A percentile compares a stretch with the other conserved stretches of the same genome.
Conservation (phyloP, 1,140 invertebrate species). For the Micrasema minimum region DNA sequence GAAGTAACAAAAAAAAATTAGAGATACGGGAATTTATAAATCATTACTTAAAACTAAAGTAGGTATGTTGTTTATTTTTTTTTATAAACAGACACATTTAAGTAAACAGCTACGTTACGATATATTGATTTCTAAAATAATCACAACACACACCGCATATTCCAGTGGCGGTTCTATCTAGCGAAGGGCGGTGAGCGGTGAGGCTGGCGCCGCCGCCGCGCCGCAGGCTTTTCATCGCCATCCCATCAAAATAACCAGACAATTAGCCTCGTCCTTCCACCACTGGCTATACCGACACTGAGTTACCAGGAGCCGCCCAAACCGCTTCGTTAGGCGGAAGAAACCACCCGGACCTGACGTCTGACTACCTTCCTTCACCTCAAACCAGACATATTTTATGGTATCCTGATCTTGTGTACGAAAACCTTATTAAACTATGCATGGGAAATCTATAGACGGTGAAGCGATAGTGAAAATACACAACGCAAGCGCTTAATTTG, state of each 20-base stretch:
- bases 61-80: too few relatives aligned
- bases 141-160: constrained; percentile 18
- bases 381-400: background rate
- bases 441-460: too few relatives aligned
- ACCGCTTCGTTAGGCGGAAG: constrained; percentile 45
- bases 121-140: background rate
- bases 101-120: too few relatives aligned
- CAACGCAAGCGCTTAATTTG: too few relatives aligned
- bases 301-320: constrained; percentile 1
- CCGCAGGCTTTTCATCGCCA: constrained; percentile 35
- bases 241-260: constrained; percentile 44
- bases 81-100: too few relatives aligned
- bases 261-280: constrained; percentile 35
- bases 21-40: too few relatives aligned
- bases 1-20: too few relatives aligned
- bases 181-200: background rate
- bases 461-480: too few relatives aligned
- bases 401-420: too few relatives aligned
- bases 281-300: background rate
- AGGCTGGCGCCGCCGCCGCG: background rate
- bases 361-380: background rate
- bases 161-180: background rate
- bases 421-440: too few relatives aligned
- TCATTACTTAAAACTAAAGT: too few relatives aligned
- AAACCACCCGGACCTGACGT: constrained; percentile 29